phyloP scores from a whole-genome alignment of 2,113 vertebrate species.

The Podocnemis expansa region DNA sequence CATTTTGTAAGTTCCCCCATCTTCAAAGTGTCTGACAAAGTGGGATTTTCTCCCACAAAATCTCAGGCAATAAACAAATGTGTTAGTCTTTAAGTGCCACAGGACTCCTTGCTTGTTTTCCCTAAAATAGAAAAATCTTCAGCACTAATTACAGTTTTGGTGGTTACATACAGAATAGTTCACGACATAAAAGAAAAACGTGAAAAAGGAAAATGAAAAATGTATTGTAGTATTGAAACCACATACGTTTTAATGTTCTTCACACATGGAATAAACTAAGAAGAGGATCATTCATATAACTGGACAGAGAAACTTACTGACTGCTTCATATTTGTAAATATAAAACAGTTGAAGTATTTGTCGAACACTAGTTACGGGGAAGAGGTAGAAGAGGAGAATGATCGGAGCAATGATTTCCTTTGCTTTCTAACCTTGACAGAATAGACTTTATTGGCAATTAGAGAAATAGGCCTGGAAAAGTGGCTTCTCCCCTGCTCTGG shows the following conservation, averaged over 20 bases:
- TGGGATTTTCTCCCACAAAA: no score
- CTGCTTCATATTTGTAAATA: constrained; percentile 16
- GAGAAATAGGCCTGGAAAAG: constrained; percentile 36
- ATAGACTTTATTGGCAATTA: constrained; percentile 60
- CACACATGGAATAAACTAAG: not conserved
- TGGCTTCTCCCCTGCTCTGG: constrained; percentile 31
- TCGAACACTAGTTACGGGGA: constrained; percentile 14
- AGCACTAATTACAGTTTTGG: not conserved
- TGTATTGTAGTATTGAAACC: not conserved
- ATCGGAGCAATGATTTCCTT: constrained; percentile 37
- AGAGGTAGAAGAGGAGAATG: constrained; percentile 24
- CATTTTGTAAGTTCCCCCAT: no score
- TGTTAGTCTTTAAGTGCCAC: no score
- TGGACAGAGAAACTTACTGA: not conserved
- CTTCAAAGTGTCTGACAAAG: no score
- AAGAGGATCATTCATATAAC: not conserved
- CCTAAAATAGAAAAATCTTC: not conserved
- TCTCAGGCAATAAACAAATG: no score
- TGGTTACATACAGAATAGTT: not conserved
- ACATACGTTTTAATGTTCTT: not conserved
- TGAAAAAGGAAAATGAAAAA: not conserved
- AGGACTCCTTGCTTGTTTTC: no score
- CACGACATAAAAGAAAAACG: not conserved
- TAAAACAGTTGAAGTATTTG: constrained; percentile 6
- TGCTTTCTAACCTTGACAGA: not conserved